Percentiles rank a stretch among this genome's conserved stretches.
phyloP scores from a whole-genome alignment of 2,113 vertebrate genomes.

The Dolichallabes microphthalmus region DNA sequence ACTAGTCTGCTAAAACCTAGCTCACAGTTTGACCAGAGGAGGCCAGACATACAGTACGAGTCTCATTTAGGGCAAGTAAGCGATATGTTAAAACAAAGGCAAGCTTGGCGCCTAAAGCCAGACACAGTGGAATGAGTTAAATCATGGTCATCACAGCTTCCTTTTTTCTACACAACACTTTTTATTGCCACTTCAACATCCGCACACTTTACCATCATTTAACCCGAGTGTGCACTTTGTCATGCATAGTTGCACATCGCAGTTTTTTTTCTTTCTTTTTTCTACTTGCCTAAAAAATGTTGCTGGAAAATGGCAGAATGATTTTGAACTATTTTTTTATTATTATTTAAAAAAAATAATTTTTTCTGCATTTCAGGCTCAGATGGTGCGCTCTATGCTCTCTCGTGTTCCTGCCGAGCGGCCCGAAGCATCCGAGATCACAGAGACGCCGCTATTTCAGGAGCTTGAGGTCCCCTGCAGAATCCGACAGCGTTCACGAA shows the following conservation, averaged over 20 bases:
- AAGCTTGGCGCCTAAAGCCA: background rate
- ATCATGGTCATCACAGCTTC: background rate
- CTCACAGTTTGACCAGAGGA: background rate
- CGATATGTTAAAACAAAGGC: background rate
- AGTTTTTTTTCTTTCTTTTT: background rate
- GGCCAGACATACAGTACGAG: background rate
- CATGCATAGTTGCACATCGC: background rate
- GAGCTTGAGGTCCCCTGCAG: slow-evolving; percentile 85
- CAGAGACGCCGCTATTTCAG: slow-evolving; percentile 86
- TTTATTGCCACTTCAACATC: background rate
- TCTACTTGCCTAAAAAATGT: background rate
- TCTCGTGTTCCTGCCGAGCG: slow-evolving; percentile 83
- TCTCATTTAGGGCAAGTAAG: background rate
- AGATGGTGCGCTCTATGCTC: slow-evolving; percentile 92
- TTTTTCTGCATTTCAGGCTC: slow-evolving; percentile 71
- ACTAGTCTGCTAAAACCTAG: background rate
- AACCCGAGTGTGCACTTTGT: background rate
- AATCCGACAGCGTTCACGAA: slow-evolving; percentile 88
- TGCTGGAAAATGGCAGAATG: background rate
- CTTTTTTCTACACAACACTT: background rate
- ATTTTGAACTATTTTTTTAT: background rate
- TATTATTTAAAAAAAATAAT: background rate
- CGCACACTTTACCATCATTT: background rate
- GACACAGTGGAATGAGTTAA: background rate
- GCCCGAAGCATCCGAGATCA: slow-evolving; percentile 88